Conservation (phyloP, 2,888 invertebrate species). For the Caenorhabditis macrosperma region DNA sequence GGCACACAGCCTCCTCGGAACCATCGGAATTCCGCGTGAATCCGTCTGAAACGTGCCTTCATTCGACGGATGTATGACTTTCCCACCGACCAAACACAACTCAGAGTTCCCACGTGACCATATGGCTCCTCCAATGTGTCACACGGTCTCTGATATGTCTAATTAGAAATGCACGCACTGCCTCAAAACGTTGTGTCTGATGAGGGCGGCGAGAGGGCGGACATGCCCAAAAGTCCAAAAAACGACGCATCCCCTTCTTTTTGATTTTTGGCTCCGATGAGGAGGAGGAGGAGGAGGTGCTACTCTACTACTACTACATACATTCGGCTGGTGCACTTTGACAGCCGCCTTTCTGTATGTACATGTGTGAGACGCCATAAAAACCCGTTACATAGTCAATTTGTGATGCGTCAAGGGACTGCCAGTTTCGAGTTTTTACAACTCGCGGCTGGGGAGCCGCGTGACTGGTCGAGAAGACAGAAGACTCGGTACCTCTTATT, state of each 20-base stretch:
- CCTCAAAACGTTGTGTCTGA: slow-evolving; percentile 3
- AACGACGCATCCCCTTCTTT: neutral
- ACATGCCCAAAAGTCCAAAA: neutral
- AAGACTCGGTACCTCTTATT: neutral
- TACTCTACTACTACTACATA: neutral
- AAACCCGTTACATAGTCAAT: slow-evolving; percentile 53
- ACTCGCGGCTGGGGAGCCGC: neutral
- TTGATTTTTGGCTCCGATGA: slow-evolving; percentile 4
- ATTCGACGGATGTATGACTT: slow-evolving; percentile 31
- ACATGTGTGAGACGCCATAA: slow-evolving; percentile 37
- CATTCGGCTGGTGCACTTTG: slow-evolving; percentile 24
- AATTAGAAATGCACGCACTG: slow-evolving; percentile 36
- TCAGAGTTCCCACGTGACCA: slow-evolving; percentile 38
- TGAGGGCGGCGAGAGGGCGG: neutral
- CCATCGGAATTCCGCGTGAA: slow-evolving; percentile 38
- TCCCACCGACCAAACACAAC: slow-evolving; percentile 40
- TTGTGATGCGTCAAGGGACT: slow-evolving; percentile 54
- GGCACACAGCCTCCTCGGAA: neutral
- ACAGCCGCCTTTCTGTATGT: slow-evolving; percentile 14
- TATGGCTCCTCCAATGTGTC: slow-evolving; percentile 1
- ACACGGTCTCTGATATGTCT: slow-evolving; percentile 11
- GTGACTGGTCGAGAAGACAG: neutral
- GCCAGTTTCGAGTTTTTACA: slow-evolving; percentile 10
- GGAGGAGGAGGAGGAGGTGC: neutral
- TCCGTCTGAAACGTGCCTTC: slow-evolving; percentile 15